Percentiles rank a stretch among this genome's conserved stretches.
These are phyloP conservation scores for Leptinotarsa peninsularis DNA, from an alignment of 2,888 invertebrate species.

Conservation along the genomic window DNA sequence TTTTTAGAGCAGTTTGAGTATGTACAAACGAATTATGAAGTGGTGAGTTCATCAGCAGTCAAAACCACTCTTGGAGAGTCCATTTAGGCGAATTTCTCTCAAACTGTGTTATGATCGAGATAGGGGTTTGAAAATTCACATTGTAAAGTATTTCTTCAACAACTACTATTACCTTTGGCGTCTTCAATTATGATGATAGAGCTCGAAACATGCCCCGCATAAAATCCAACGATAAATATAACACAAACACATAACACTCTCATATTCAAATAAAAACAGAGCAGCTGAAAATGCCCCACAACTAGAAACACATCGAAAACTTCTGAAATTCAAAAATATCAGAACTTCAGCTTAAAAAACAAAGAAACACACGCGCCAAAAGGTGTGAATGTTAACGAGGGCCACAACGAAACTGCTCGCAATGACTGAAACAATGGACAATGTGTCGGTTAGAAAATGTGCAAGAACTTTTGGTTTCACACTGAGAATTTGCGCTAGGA, in stretches of 20 bases:
- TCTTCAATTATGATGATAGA: conserved; percentile 59
- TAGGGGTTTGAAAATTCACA: not conserved
- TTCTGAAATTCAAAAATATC: not conserved
- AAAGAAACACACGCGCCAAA: not conserved
- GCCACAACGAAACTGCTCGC: not conserved
- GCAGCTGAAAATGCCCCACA: conserved; percentile 8
- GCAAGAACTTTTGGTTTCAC: conserved; percentile 38
- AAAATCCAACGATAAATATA: conserved; percentile 50
- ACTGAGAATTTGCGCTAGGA: conserved; percentile 49
- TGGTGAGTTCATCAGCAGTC: too few relatives aligned
- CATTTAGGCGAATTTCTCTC: too few relatives aligned
- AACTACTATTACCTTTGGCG: conserved; percentile 55
- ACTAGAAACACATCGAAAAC: conserved; percentile 10
- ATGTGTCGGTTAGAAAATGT: conserved; percentile 41
- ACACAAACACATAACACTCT: conserved; percentile 52
- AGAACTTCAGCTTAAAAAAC: not conserved
- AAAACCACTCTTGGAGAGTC: too few relatives aligned
- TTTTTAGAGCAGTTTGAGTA: too few relatives aligned
- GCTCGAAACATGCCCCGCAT: conserved; percentile 32
- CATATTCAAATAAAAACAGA: conserved; percentile 45
- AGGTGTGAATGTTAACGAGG: not conserved
- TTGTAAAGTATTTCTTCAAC: not conserved
- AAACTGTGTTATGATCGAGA: too few relatives aligned
- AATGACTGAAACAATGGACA: conserved; percentile 43
- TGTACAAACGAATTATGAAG: too few relatives aligned